A percentile compares a stretch with the other conserved stretches of the same genome.
These are phyloP conservation scores for Drosophila nikananu DNA, from an alignment of 1,140 invertebrate genomes.

Conservation along the genomic window DNA sequence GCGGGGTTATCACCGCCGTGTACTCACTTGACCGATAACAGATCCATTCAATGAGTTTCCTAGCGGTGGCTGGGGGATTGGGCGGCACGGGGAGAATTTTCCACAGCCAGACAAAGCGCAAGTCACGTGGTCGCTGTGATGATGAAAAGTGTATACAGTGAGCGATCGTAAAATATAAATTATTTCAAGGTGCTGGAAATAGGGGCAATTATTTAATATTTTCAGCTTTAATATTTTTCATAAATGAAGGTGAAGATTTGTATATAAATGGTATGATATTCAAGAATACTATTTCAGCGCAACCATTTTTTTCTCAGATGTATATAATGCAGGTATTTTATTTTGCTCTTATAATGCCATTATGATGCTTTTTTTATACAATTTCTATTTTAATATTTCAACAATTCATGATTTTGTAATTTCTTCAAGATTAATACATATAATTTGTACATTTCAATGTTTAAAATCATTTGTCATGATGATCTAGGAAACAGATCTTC, in stretches of 20 bases:
- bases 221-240: neutral
- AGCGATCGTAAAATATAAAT: conserved; percentile 18
- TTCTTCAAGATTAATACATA: neutral
- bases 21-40: conserved; percentile 43
- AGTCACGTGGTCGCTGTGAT: conserved; percentile 36
- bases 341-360: neutral
- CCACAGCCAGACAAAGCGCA: conserved; percentile 13
- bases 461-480: neutral
- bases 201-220: conserved; percentile 14
- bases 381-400: neutral
- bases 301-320: neutral
- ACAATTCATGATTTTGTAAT: neutral
- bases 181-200: conserved; percentile 22
- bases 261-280: neutral
- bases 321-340: too few relatives aligned
- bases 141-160: conserved; percentile 25
- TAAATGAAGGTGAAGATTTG: neutral
- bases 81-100: conserved; percentile 1
- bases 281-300: neutral
- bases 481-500: neutral
- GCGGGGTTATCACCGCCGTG: conserved; percentile 24
- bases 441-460: neutral
- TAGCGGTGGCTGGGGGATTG: neutral
- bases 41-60: conserved; percentile 36
- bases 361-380: neutral